Evolutionary conservation across 2,113 vertebrate genomes (phyloP).

Genomic region (Prionailurus bengalensis): DNA sequence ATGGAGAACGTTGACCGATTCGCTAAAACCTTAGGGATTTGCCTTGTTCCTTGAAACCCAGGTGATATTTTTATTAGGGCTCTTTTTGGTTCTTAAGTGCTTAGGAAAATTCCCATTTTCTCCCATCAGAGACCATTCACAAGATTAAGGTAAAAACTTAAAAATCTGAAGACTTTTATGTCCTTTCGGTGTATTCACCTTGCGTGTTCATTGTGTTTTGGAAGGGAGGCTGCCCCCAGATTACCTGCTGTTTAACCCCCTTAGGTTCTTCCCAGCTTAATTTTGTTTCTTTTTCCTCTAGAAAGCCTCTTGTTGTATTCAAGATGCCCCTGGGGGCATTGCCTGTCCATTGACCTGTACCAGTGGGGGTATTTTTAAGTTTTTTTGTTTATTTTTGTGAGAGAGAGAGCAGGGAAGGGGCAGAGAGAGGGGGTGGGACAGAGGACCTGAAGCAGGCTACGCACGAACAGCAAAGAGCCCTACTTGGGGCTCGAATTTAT

Average conservation of each 20-base stretch:
- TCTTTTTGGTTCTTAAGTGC: conserved; percentile 33
- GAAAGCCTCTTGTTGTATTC: background rate
- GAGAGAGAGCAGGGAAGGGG: too few relatives aligned
- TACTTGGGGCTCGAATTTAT: too few relatives aligned
- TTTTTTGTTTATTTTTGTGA: too few relatives aligned
- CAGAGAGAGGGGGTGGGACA: too few relatives aligned
- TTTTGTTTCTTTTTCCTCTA: background rate
- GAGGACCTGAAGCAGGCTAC: too few relatives aligned
- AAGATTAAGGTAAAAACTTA: background rate
- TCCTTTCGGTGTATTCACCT: background rate
- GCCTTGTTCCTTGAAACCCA: background rate
- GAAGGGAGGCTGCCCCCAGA: background rate
- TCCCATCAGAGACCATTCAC: background rate
- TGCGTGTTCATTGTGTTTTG: background rate
- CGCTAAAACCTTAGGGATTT: background rate
- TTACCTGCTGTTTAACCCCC: background rate
- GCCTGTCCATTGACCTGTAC: background rate
- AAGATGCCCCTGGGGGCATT: background rate
- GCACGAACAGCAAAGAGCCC: too few relatives aligned
- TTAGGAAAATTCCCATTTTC: background rate
- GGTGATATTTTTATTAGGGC: conserved; percentile 7
- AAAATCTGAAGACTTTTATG: conserved; percentile 9
- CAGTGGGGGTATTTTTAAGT: background rate
- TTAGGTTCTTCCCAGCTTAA: background rate
- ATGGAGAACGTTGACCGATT: background rate